A percentile compares a stretch with the other conserved stretches of the same genome.
Evolutionary conservation across 2,113 vertebrate genomes (phyloP).

Genomic region (Tragulus kanchil): DNA sequence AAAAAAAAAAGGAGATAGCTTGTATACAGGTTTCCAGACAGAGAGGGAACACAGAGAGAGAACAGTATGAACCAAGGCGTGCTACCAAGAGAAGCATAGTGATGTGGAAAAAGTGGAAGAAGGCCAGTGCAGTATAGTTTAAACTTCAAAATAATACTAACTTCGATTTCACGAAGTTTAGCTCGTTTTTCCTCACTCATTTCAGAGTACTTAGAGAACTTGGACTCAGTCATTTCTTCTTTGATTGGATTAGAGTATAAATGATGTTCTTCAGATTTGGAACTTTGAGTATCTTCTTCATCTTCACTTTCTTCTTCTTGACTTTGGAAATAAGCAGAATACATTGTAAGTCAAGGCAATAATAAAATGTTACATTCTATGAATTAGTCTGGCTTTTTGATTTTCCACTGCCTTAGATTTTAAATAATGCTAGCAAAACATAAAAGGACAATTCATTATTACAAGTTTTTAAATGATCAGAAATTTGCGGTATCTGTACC

Average conservation of each 20-base stretch:
- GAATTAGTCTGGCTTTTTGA: background rate
- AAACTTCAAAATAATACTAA: slow-evolving; percentile 71
- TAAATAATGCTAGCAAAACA: slow-evolving; percentile 26
- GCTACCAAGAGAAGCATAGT: background rate
- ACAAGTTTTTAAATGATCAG: too few relatives aligned
- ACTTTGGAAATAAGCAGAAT: slow-evolving; percentile 85
- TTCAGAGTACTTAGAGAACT: slow-evolving; percentile 94
- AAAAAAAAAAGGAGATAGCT: background rate
- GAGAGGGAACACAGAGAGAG: background rate
- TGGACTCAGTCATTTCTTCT: slow-evolving; percentile 94
- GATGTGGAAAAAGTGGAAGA: background rate
- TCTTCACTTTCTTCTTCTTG: slow-evolving; percentile 93
- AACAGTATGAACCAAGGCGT: background rate
- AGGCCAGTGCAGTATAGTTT: background rate
- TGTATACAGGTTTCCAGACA: background rate
- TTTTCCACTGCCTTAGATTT: background rate
- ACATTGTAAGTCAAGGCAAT: background rate
- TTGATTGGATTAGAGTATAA: slow-evolving; percentile 93
- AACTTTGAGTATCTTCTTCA: slow-evolving; percentile 94
- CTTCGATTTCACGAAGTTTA: slow-evolving; percentile 98
- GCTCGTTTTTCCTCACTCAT: slow-evolving; percentile 98
- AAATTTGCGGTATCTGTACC: background rate
- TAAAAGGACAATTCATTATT: background rate
- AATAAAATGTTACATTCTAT: background rate
- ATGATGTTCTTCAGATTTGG: slow-evolving; percentile 93